A percentile compares a stretch with the other conserved stretches of the same genome.
These are phyloP conservation scores for Phoxinus dragarum DNA, from an alignment of 2,797 vertebrate genomes.

Conservation along the genomic window DNA sequence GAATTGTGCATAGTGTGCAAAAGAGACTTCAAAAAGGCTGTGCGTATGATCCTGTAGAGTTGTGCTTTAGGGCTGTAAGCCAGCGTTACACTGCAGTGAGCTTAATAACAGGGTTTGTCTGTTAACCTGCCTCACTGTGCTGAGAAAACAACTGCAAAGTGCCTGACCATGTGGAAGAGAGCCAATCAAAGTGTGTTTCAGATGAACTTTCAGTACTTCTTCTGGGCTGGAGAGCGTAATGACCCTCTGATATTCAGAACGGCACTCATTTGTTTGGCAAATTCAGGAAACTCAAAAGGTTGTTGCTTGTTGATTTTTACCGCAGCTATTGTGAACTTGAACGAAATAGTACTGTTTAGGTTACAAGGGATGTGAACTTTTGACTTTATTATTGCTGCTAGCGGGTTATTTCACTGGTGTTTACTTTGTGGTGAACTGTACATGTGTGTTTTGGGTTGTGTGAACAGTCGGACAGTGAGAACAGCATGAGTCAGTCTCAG, in stretches of 20 bases:
- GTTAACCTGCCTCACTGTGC: conserved; percentile 16
- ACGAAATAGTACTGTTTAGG: background rate
- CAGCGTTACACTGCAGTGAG: conserved; percentile 51
- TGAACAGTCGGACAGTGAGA: conserved; percentile 81
- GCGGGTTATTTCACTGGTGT: background rate
- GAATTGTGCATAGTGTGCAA: background rate
- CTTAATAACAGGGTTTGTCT: conserved; percentile 5
- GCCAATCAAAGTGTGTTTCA: conserved; percentile 7
- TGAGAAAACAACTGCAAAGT: background rate
- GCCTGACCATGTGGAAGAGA: conserved; percentile 6
- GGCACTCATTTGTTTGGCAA: conserved; percentile 19
- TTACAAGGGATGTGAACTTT: background rate
- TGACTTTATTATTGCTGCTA: background rate
- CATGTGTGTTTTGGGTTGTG: conserved; percentile 41
- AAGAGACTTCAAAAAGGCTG: conserved; percentile 5
- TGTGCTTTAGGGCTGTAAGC: conserved; percentile 40
- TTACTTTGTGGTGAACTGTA: conserved; percentile 17
- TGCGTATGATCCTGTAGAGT: conserved; percentile 26
- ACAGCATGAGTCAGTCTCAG: conserved; percentile 66
- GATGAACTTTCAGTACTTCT: conserved; percentile 13
- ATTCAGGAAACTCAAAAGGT: background rate
- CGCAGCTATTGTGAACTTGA: background rate
- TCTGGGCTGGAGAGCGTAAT: conserved; percentile 6
- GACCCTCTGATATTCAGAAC: conserved; percentile 23
- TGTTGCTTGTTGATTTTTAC: conserved; percentile 17